phyloP scores from a whole-genome alignment of 2,888 invertebrate genomes.

The Dryadula phaetusa region DNA sequence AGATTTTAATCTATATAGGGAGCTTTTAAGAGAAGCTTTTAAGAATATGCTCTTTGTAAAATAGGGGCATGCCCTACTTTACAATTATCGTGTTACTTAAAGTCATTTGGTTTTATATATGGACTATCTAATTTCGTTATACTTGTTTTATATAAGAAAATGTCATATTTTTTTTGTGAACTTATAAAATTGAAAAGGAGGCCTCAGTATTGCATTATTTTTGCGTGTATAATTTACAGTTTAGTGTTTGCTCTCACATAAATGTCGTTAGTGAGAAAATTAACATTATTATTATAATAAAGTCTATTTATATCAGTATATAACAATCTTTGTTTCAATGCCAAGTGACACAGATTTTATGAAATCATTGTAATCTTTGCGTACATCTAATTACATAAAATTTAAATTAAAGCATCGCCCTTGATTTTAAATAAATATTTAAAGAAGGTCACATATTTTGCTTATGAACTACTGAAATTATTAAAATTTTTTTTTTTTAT shows the following conservation, averaged over 20 bases:
- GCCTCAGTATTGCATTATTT: background rate
- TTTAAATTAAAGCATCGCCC: background rate
- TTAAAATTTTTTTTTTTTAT: no score
- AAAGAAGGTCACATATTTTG: background rate
- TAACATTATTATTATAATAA: background rate
- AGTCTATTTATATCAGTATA: background rate
- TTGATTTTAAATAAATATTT: conserved; percentile 10
- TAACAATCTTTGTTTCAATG: conserved; percentile 12
- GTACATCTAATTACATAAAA: conserved; percentile 9
- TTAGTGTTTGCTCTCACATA: background rate
- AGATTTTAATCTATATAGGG: no score
- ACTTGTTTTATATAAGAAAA: no score
- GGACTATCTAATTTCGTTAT: no score
- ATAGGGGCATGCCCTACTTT: no score
- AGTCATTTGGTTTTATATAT: no score
- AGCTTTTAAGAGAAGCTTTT: no score
- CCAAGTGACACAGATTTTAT: conserved; percentile 22
- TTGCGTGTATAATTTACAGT: background rate
- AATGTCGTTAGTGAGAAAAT: background rate
- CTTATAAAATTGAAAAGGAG: background rate
- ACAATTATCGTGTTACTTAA: no score
- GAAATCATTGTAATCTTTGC: conserved; percentile 6
- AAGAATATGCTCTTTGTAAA: no score
- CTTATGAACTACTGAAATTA: background rate
- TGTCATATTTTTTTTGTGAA: no score